Percentiles rank a stretch among this genome's conserved stretches.
Conservation (phyloP, 2,888 invertebrate species). For the Digitonthophagus gazella region DNA sequence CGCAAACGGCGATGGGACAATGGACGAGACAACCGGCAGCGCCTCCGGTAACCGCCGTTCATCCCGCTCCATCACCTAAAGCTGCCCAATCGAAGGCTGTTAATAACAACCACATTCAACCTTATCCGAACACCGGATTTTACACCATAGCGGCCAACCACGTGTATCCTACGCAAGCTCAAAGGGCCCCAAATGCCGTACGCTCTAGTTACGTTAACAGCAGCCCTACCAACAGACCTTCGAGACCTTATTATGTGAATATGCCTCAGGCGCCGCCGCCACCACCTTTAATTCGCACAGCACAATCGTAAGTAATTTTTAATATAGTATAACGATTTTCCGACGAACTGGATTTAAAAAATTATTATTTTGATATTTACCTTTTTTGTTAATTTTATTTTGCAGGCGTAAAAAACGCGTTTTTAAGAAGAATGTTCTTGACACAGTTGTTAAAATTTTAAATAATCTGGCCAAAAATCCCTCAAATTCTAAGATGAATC, state of each 20-base stretch:
- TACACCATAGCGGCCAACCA: conserved; percentile 49
- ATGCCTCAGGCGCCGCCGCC: conserved; percentile 52
- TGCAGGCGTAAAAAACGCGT: too few species aligned
- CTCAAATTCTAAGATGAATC: too few species aligned
- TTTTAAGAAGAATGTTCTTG: too few species aligned
- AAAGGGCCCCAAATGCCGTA: conserved; percentile 18
- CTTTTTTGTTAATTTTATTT: too few species aligned
- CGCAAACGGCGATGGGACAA: conserved; percentile 57
- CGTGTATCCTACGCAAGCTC: conserved; percentile 49
- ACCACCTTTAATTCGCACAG: conserved; percentile 56
- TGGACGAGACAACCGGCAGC: conserved; percentile 78
- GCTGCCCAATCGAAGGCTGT: conserved; percentile 40
- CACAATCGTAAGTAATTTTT: conserved; percentile 46
- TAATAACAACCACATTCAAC: conserved; percentile 35
- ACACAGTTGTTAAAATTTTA: too few species aligned
- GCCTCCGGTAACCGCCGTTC: conserved; percentile 65
- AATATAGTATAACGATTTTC: too few species aligned
- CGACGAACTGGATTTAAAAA: too few species aligned
- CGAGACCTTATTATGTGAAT: conserved; percentile 42
- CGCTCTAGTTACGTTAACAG: not conserved
- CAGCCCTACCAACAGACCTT: conserved; percentile 33
- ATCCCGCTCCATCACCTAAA: conserved; percentile 50
- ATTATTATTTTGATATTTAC: too few species aligned
- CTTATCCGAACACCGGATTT: conserved; percentile 31
- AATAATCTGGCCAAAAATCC: too few species aligned